Evolutionary conservation across 2,888 invertebrate genomes (phyloP).

Genomic region (Chrysodeixis includens): DNA sequence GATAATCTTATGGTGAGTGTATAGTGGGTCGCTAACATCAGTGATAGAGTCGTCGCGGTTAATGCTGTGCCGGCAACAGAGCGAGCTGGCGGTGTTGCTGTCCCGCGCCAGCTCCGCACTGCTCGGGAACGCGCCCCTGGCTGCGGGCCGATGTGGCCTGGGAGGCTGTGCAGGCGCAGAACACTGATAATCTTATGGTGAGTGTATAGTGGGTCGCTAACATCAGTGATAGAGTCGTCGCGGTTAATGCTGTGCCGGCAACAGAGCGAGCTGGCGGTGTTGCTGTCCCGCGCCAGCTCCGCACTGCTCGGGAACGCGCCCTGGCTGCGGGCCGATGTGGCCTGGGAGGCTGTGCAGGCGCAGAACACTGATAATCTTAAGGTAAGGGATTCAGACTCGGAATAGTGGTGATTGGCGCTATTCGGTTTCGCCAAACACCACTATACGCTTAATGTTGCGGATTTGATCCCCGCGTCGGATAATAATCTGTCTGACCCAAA

Average conservation of each 20-base stretch:
- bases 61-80: conserved; percentile 78
- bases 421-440: too few relatives aligned
- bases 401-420: too few relatives aligned
- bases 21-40: conserved; percentile 57
- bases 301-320: conserved; percentile 81
- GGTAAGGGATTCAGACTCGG: neutral
- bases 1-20: conserved; percentile 75
- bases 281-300: conserved; percentile 76
- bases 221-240: conserved; percentile 70
- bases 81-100: conserved; percentile 69
- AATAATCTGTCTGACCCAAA: too few relatives aligned
- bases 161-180: conserved; percentile 61
- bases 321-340: conserved; percentile 78
- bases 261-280: conserved; percentile 70
- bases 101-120: conserved; percentile 77
- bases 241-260: conserved; percentile 77
- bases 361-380: conserved; percentile 1
- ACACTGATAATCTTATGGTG: conserved; percentile 70
- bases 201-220: conserved; percentile 25
- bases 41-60: conserved; percentile 73
- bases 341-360: conserved; percentile 68
- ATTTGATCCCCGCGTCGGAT: too few relatives aligned
- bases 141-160: conserved; percentile 75
- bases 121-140: conserved; percentile 83
- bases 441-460: too few relatives aligned